These are phyloP conservation scores for Steatornis caripensis DNA, from an alignment of 2,113 vertebrate genomes.

Conservation along the genomic window DNA sequence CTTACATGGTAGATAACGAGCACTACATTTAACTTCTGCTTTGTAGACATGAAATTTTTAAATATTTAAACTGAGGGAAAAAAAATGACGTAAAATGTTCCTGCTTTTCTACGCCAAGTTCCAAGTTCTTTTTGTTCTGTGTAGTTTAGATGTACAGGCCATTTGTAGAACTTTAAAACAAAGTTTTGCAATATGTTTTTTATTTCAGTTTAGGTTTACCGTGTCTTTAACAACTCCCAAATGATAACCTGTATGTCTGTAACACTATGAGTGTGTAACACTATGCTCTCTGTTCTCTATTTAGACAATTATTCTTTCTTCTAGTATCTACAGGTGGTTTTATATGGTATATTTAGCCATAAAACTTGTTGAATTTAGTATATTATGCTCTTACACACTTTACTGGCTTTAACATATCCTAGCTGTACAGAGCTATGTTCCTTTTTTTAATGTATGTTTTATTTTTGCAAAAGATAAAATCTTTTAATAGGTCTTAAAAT, in stretches of 20 bases:
- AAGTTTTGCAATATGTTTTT: background rate
- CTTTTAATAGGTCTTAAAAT: background rate
- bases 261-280: background rate
- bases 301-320: background rate
- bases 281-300: background rate
- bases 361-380: background rate
- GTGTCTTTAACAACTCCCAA: background rate
- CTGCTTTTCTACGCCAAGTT: background rate
- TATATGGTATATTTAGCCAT: background rate
- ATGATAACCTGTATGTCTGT: background rate
- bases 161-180: background rate
- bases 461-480: background rate
- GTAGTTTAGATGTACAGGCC: background rate
- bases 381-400: background rate
- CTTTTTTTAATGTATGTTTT: background rate
- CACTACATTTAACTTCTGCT: background rate
- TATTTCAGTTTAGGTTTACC: background rate
- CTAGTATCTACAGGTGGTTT: background rate
- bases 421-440: too few species aligned
- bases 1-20: background rate
- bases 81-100: background rate
- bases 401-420: background rate
- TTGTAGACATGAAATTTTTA: background rate
- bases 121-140: background rate
- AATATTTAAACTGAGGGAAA: background rate